phyloP scores from a whole-genome alignment of 1,140 invertebrate species.

The Drosophila saltans region DNA sequence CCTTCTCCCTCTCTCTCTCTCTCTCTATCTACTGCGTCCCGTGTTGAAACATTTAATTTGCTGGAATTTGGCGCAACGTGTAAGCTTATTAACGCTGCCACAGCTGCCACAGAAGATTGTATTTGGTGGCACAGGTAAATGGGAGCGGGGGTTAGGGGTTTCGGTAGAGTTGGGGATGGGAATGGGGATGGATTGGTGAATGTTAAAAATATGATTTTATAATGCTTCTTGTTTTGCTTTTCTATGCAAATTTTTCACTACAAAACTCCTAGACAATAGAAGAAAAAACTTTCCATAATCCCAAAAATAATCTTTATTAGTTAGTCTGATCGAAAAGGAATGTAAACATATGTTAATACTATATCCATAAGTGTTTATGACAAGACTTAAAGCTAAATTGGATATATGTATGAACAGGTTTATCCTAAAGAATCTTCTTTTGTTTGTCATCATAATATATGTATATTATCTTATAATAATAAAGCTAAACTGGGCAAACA shows the following conservation, averaged over 20 bases:
- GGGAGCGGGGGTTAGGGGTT: no score
- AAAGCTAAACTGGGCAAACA: slow-evolving; percentile 19
- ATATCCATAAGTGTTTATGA: background rate
- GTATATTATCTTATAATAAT: slow-evolving; percentile 15
- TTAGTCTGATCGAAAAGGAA: slow-evolving; percentile 26
- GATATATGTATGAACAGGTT: no score
- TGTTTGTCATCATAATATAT: no score
- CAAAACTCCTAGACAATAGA: slow-evolving; percentile 7
- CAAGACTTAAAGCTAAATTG: no score
- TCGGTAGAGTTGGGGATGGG: no score
- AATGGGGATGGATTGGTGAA: no score
- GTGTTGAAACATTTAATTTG: slow-evolving; percentile 75
- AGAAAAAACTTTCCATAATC: background rate
- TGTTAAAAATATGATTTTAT: slow-evolving; percentile 9
- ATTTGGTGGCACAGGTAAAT: background rate
- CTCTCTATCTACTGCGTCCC: background rate
- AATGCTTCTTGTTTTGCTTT: slow-evolving; percentile 56
- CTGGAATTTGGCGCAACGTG: slow-evolving; percentile 70
- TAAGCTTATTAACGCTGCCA: slow-evolving; percentile 67
- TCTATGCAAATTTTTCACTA: slow-evolving; percentile 65
- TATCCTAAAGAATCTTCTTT: no score
- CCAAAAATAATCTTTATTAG: background rate
- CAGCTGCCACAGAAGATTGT: slow-evolving; percentile 38
- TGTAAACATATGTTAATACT: slow-evolving; percentile 20
- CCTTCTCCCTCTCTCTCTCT: background rate